These are phyloP conservation scores for Acanthaster planci DNA, from an alignment of 35 echinoderm and acorn worm species.

Conservation along the genomic window DNA sequence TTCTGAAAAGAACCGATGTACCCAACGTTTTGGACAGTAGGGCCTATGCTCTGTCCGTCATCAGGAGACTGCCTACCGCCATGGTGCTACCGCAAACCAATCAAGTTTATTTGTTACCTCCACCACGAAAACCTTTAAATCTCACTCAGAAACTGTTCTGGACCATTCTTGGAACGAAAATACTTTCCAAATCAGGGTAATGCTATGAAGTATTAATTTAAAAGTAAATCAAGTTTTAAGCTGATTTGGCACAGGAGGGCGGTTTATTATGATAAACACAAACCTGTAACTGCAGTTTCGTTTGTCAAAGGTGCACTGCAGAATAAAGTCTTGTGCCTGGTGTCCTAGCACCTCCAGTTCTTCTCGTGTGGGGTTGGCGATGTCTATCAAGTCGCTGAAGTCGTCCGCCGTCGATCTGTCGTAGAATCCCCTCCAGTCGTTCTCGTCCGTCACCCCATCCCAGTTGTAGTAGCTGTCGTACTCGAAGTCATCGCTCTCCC, in stretches of 20 bases:
- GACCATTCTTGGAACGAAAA: not conserved
- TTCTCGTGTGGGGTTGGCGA: conserved; percentile 54
- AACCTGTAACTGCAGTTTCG: conserved; percentile 61
- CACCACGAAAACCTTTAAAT: no score
- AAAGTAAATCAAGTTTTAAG: not conserved
- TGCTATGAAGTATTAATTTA: not conserved
- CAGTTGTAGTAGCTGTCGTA: conserved; percentile 44
- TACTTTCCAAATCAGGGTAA: not conserved
- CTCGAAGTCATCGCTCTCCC: conserved; percentile 16
- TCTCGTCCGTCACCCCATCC: conserved; percentile 27
- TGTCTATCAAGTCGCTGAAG: conserved; percentile 51
- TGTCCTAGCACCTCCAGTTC: conserved; percentile 58
- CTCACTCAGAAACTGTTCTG: not conserved
- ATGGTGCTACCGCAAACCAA: no score
- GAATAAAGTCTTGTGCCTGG: conserved; percentile 55
- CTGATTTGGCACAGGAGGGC: no score
- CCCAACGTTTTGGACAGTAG: no score
- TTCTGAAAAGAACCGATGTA: no score
- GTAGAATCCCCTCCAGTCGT: conserved; percentile 65
- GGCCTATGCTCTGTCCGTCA: no score
- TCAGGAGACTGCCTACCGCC: no score
- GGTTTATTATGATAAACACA: no score
- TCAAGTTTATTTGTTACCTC: no score
- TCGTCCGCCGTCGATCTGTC: conserved; percentile 43
- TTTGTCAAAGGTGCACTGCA: conserved; percentile 70